Evolutionary conservation across 2,797 vertebrate species (phyloP).

Genomic region (Liasis olivaceus): DNA sequence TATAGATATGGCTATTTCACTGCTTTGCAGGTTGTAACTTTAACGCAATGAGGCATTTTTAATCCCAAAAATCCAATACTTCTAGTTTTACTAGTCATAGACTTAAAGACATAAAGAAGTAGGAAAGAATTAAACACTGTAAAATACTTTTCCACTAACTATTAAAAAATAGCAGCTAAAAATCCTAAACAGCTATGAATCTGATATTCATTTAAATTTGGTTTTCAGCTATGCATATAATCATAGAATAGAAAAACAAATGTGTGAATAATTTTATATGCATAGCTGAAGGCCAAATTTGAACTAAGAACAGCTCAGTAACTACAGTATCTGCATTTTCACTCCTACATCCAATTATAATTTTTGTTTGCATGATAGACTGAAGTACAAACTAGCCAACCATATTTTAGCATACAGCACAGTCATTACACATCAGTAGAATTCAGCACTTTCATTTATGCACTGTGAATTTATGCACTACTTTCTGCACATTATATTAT

Average conservation of each 20-base stretch:
- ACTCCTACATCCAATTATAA: background rate
- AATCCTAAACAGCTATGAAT: background rate
- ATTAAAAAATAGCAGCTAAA: background rate
- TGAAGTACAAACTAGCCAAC: background rate
- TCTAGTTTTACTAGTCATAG: background rate
- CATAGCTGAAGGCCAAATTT: background rate
- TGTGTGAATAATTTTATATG: background rate
- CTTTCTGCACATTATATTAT: background rate
- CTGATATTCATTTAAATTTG: background rate
- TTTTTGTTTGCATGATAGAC: background rate
- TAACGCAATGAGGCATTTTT: background rate
- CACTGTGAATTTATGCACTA: background rate
- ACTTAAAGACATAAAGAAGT: background rate
- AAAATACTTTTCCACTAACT: background rate
- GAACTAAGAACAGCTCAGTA: background rate
- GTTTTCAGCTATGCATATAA: background rate
- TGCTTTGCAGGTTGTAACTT: background rate
- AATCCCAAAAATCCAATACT: background rate
- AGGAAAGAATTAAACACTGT: background rate
- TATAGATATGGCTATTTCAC: background rate
- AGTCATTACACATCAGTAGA: background rate
- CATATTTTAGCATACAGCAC: background rate
- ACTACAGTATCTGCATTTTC: background rate
- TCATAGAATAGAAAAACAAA: background rate
- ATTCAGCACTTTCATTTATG: background rate